A percentile compares a stretch with the other conserved stretches of the same genome.
Evolutionary conservation across 2,797 vertebrate genomes (phyloP).

Genomic region (Eulemur coronatus): DNA sequence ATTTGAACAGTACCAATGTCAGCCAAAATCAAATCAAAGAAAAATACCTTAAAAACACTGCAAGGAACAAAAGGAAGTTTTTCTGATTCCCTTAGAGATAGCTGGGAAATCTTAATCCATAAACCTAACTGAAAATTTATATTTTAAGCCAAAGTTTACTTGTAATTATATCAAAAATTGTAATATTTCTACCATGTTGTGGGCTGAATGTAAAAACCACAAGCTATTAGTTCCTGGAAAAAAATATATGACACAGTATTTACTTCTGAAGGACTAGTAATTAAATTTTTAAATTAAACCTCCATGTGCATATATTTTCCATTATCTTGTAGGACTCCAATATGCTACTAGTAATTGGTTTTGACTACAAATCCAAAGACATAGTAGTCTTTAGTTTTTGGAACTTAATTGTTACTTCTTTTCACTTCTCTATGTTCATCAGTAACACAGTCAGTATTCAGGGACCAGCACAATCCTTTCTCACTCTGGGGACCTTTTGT

Average conservation of each 20-base stretch:
- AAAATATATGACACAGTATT: not conserved
- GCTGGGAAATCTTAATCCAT: not conserved
- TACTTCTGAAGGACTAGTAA: not conserved
- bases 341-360: not conserved
- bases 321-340: not conserved
- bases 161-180: not conserved
- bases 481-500: not conserved
- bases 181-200: not conserved
- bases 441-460: not conserved
- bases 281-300: not conserved
- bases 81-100: not conserved
- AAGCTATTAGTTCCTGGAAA: not conserved
- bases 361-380: not conserved
- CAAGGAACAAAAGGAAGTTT: not conserved
- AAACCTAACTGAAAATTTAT: slow-evolving; percentile 3
- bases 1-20: slow-evolving; percentile 8
- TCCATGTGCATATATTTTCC: not conserved
- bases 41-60: not conserved
- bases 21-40: slow-evolving; percentile 22
- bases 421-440: not conserved
- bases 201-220: not conserved
- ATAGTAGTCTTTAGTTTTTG: not conserved
- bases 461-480: not conserved
- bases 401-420: not conserved
- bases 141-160: not conserved